These are phyloP conservation scores for Epinephelus moara DNA, from an alignment of 2,113 vertebrate species.

Conservation along the genomic window DNA sequence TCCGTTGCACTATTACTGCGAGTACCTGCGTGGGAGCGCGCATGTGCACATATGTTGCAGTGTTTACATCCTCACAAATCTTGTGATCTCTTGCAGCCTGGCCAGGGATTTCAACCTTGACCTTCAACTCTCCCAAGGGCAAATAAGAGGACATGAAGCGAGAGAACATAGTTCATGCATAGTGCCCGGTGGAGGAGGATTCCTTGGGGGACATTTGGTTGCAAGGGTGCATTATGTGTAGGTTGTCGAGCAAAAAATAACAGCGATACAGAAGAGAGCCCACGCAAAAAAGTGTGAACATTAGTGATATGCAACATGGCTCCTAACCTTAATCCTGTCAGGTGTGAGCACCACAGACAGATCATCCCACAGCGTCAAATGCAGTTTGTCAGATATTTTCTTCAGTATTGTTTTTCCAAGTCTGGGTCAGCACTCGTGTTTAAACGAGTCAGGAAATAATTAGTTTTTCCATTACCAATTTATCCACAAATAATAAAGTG, in stretches of 20 bases:
- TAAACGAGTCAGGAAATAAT: conserved; percentile 39
- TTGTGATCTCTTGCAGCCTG: conserved; percentile 45
- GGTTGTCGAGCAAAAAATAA: conserved; percentile 45
- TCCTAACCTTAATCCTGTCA: conserved; percentile 61
- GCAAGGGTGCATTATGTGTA: conserved; percentile 48
- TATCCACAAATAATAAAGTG: conserved; percentile 20
- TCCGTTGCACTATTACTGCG: conserved; percentile 1
- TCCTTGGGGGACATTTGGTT: conserved; percentile 7
- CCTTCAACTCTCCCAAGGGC: conserved; percentile 54
- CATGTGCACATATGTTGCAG: conserved; percentile 38
- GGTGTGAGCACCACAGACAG: conserved; percentile 36
- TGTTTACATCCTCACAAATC: conserved; percentile 48
- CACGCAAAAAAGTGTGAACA: conserved; percentile 36
- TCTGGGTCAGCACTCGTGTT: conserved; percentile 12
- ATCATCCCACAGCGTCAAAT: conserved; percentile 52
- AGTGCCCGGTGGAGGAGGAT: neutral
- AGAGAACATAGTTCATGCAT: neutral
- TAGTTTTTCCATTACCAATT: conserved; percentile 13
- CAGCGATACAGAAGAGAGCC: conserved; percentile 23
- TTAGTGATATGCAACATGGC: conserved; percentile 35
- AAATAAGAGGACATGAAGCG: conserved; percentile 1
- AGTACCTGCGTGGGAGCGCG: conserved; percentile 48
- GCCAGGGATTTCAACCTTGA: conserved; percentile 62
- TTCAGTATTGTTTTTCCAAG: conserved; percentile 34
- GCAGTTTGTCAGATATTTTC: conserved; percentile 42